phyloP scores from a whole-genome alignment of 2,113 vertebrate genomes.

The Pampusana beccarii region DNA sequence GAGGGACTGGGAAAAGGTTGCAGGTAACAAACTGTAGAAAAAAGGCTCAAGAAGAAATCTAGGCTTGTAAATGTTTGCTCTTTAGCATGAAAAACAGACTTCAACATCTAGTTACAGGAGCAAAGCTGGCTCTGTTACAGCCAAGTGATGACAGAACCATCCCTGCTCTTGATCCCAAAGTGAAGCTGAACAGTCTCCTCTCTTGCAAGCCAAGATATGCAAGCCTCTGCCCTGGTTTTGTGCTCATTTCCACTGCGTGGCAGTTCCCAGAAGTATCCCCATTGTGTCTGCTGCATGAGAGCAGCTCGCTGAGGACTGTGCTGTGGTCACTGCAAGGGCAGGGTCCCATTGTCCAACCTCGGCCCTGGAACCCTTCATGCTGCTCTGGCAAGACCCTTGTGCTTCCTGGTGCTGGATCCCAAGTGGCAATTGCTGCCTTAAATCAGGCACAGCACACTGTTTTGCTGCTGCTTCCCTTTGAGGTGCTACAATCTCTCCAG shows the following conservation, averaged over 20 bases:
- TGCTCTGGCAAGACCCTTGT: not conserved
- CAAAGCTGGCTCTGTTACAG: not conserved
- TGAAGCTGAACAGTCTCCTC: not conserved
- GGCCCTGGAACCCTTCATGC: not conserved
- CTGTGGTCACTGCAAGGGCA: not conserved
- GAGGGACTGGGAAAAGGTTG: not conserved
- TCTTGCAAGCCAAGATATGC: not conserved
- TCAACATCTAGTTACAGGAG: not conserved
- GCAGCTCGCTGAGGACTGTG: not conserved
- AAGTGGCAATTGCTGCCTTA: slow-evolving; percentile 15
- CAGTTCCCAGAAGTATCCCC: not conserved
- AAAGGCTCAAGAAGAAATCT: not conserved
- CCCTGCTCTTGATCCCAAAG: not conserved
- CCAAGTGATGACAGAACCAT: not conserved
- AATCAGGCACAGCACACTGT: not conserved
- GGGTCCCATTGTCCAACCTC: not conserved
- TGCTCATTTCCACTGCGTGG: not conserved
- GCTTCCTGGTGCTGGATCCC: not conserved
- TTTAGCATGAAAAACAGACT: not conserved
- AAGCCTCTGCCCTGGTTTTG: not conserved
- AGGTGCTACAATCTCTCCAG: slow-evolving; percentile 37
- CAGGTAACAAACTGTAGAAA: not conserved
- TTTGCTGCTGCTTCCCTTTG: slow-evolving; percentile 30
- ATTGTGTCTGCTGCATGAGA: not conserved
- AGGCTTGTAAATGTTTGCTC: not conserved